Conservation (phyloP, 2,797 vertebrate genomes). For the Emydoidea blandingii region DNA sequence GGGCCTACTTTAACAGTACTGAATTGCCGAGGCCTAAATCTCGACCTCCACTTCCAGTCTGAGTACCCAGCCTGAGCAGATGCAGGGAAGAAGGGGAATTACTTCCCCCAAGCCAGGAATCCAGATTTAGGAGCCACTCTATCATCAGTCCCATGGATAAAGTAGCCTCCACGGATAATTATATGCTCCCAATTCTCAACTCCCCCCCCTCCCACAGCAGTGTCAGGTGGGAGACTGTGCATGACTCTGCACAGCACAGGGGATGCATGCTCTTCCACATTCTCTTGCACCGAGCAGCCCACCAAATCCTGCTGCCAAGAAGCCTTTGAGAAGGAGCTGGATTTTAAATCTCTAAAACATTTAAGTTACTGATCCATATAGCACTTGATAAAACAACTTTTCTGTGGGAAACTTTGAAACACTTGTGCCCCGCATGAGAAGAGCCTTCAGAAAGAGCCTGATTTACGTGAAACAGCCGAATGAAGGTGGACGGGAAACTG, state of each 20-base stretch:
- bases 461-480: not conserved
- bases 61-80: not conserved
- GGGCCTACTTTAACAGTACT: not conserved
- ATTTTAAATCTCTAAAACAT: not conserved
- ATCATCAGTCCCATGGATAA: not conserved
- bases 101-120: not conserved
- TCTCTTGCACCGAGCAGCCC: accelerated
- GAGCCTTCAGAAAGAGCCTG: not conserved
- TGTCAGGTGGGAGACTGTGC: not conserved
- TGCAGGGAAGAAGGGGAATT: not conserved
- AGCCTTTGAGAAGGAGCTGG: accelerated
- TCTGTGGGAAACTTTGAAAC: not conserved
- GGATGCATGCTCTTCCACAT: accelerated
- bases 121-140: not conserved
- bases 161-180: not conserved
- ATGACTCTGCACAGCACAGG: accelerated
- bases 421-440: not conserved
- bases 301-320: not conserved
- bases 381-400: not conserved
- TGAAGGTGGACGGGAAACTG: not conserved
- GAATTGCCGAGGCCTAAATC: not conserved
- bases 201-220: accelerated
- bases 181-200: accelerated
- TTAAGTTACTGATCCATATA: not conserved
- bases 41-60: too few species aligned